These are phyloP conservation scores for Allygus modestus DNA, from an alignment of 2,888 invertebrate genomes.

Conservation along the genomic window DNA sequence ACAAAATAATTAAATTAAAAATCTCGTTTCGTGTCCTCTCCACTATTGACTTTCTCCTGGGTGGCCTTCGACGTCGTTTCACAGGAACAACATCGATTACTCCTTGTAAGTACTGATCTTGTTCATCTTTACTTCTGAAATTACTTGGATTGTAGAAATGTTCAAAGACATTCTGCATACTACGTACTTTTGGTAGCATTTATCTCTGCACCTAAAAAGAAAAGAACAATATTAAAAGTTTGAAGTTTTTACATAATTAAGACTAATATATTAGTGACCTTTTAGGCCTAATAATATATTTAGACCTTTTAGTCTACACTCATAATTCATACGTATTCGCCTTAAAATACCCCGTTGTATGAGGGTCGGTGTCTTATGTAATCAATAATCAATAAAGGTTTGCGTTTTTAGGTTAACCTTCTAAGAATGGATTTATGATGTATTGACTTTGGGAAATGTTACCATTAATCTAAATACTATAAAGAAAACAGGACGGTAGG, in stretches of 20 bases:
- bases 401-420: no score
- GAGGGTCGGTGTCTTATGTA: no score
- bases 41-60: not conserved
- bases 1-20: conserved; percentile 5
- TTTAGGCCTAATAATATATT: no score
- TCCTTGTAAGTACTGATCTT: conserved; percentile 26
- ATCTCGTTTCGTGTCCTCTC: conserved; percentile 9
- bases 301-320: no score
- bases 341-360: no score
- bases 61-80: not conserved
- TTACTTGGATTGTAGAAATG: not conserved
- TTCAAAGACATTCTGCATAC: conserved; percentile 10
- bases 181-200: conserved; percentile 4
- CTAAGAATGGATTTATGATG: no score
- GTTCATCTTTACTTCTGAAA: conserved; percentile 41
- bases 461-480: not conserved
- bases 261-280: no score
- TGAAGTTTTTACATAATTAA: not conserved
- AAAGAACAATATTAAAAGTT: conserved; percentile 6
- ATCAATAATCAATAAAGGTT: no score
- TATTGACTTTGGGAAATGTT: not conserved
- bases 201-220: conserved; percentile 2
- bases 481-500: not conserved
- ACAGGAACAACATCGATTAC: conserved; percentile 11
- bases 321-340: no score